Conservation (phyloP, 1,140 invertebrate species). For the Melipona quadrifasciata region DNA sequence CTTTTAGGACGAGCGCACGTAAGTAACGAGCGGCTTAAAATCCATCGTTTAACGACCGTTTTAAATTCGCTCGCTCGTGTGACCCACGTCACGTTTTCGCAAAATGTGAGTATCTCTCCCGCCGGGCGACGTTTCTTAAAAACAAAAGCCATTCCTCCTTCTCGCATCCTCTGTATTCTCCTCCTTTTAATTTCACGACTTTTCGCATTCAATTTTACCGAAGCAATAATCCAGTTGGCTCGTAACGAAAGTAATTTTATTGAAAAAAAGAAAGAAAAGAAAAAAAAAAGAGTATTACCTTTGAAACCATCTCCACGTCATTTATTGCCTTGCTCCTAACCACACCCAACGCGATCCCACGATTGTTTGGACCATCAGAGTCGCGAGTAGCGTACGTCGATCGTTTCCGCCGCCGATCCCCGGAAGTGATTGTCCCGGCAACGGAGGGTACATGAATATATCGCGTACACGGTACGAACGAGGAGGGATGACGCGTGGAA, state of each 20-base stretch:
- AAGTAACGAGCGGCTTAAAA: constrained; percentile 65
- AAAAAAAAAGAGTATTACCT: too few species aligned
- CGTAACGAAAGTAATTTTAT: too few species aligned
- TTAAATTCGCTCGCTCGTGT: constrained; percentile 62
- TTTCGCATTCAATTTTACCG: too few species aligned
- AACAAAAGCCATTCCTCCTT: neutral
- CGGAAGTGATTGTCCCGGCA: constrained; percentile 6
- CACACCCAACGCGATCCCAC: neutral
- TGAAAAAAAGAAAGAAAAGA: too few species aligned
- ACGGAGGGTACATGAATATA: constrained; percentile 39
- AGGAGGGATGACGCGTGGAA: constrained; percentile 33
- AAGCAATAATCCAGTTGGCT: too few species aligned
- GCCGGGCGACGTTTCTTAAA: too few species aligned
- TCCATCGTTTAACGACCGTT: constrained; percentile 67
- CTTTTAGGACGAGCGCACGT: constrained; percentile 54
- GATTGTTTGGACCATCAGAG: neutral
- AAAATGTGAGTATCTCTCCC: constrained; percentile 6
- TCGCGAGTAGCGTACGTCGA: neutral
- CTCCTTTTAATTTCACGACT: neutral
- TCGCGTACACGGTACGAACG: constrained; percentile 2
- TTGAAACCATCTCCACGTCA: too few species aligned
- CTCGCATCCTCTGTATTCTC: neutral
- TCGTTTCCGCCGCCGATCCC: constrained; percentile 9
- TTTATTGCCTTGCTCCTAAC: neutral
- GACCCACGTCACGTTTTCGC: constrained; percentile 21